Evolutionary conservation across 2,888 invertebrate genomes (phyloP).

Genomic region (Drosophila kambysellisi): DNA sequence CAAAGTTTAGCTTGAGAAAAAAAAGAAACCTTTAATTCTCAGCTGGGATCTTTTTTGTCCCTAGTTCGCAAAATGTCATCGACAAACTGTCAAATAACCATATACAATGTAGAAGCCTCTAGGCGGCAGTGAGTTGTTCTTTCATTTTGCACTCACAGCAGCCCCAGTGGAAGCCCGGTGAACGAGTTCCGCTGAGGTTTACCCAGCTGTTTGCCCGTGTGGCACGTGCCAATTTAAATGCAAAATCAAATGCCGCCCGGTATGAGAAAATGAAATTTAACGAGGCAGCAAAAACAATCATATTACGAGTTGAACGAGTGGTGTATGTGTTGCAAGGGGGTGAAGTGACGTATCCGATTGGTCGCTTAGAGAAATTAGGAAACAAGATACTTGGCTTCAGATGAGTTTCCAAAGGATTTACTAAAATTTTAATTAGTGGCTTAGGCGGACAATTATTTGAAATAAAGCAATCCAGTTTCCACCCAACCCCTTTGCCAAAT

Average conservation of each 20-base stretch:
- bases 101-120: slow-evolving; percentile 44
- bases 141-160: slow-evolving; percentile 45
- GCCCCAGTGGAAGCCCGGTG: not conserved
- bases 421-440: not conserved
- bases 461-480: not conserved
- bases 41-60: slow-evolving; percentile 18
- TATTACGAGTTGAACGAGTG: slow-evolving; percentile 18
- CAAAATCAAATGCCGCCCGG: slow-evolving; percentile 72
- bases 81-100: slow-evolving; percentile 54
- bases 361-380: not conserved
- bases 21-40: slow-evolving; percentile 22
- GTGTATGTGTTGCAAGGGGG: not conserved
- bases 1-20: slow-evolving; percentile 15
- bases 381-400: not conserved
- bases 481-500: not conserved
- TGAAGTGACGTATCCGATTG: not conserved
- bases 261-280: slow-evolving; percentile 71
- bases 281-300: slow-evolving; percentile 68
- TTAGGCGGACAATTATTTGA: not conserved
- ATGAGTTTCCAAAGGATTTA: not conserved
- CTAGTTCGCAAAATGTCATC: slow-evolving; percentile 29
- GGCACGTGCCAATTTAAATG: slow-evolving; percentile 81
- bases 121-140: slow-evolving; percentile 51
- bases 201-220: slow-evolving; percentile 67
- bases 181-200: slow-evolving; percentile 35